A percentile compares a stretch with the other conserved stretches of the same genome.
phyloP scores from a whole-genome alignment of 1,140 invertebrate species.

The Penaeus indicus region DNA sequence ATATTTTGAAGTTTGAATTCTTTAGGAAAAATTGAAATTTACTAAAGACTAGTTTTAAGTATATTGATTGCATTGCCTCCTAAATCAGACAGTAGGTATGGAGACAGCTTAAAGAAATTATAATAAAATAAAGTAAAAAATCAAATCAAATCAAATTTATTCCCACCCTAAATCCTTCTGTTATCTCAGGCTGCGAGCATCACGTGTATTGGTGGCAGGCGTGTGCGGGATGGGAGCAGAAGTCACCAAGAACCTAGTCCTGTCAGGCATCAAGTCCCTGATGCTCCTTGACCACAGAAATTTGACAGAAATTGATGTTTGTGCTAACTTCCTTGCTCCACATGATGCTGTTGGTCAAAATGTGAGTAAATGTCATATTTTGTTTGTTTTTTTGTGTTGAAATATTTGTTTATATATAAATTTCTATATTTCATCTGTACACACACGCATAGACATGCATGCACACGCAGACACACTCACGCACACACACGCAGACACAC shows the following conservation, averaged over 20 bases:
- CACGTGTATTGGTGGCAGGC: slow-evolving; percentile 90
- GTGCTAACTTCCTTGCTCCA: slow-evolving; percentile 84
- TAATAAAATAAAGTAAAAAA: no score
- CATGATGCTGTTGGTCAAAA: slow-evolving; percentile 80
- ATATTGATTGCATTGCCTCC: no score
- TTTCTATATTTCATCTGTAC: not conserved
- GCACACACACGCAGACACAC: no score
- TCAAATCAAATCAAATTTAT: not conserved
- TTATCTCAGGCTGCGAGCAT: slow-evolving; percentile 81
- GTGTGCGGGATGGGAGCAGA: slow-evolving; percentile 93
- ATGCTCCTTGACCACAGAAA: slow-evolving; percentile 86
- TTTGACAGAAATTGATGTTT: slow-evolving; percentile 81
- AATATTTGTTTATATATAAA: not conserved
- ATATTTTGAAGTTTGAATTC: no score
- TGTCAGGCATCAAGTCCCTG: slow-evolving; percentile 92
- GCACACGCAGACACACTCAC: no score
- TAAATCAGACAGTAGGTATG: no score
- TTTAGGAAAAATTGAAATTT: no score
- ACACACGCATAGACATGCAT: no score
- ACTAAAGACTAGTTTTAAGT: no score
- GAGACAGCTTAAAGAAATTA: no score
- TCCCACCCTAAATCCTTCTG: not conserved
- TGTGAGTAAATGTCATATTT: slow-evolving; percentile 70
- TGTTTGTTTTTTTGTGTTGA: not conserved
- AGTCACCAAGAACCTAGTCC: slow-evolving; percentile 95